Evolutionary conservation across 53 echinoderm and acorn worm species (phyloP).

Genomic region (Holothuria scabra): DNA sequence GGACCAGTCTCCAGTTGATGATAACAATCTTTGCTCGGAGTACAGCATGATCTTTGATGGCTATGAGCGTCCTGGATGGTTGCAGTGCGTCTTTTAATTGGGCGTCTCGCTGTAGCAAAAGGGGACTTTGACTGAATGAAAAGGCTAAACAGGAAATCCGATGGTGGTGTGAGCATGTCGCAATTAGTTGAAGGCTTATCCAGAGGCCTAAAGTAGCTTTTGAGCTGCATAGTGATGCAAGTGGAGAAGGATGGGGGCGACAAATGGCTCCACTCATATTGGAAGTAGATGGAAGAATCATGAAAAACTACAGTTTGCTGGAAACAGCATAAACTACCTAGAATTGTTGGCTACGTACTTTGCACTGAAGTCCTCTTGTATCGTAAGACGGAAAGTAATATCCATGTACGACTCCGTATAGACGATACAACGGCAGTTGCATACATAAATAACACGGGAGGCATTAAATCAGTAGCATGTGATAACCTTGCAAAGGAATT

Average conservation of each 20-base stretch:
- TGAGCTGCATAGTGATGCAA: slow-evolving; percentile 51
- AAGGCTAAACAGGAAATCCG: neutral
- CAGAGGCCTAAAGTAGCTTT: slow-evolving; percentile 4
- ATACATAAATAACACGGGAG: slow-evolving; percentile 23
- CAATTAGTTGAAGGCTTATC: neutral
- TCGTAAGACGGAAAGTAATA: slow-evolving; percentile 14
- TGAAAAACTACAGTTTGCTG: neutral
- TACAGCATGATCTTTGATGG: no score
- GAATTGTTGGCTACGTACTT: neutral
- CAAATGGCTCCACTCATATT: neutral
- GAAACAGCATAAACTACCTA: neutral
- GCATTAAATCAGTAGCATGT: no score
- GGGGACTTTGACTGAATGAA: slow-evolving; percentile 40
- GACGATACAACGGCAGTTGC: slow-evolving; percentile 17
- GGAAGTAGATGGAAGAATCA: neutral
- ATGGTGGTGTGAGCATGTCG: neutral
- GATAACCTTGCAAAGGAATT: no score
- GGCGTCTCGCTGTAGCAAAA: neutral
- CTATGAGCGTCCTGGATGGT: no score
- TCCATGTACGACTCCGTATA: slow-evolving; percentile 43
- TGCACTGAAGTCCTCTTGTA: neutral
- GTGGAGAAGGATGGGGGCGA: slow-evolving; percentile 38
- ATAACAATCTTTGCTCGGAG: no score
- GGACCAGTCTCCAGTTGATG: no score
- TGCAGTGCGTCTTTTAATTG: no score